Evolutionary conservation across 2,797 vertebrate genomes (phyloP), one percentile per base, ranked within the genome.

Genomic region (Anguilla obscura): DNA sequence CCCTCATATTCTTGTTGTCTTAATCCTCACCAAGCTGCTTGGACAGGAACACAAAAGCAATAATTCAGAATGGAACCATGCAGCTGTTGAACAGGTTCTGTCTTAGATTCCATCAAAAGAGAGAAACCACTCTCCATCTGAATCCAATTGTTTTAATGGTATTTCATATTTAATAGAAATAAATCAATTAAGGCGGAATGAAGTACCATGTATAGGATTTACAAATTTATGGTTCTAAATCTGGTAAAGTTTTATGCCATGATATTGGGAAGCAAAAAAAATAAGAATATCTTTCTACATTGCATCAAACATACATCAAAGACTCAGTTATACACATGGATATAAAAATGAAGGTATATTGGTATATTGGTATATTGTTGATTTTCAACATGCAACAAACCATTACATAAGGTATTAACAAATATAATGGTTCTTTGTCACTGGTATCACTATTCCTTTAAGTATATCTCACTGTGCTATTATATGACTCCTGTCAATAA

Each of bases 11-110:
- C 93, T 90, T 92, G 92, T 92, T 90, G 92, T 91, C 94, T 93
- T 95, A 94, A 96, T 95, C 94, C 95, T 71, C 48, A 86, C 95
- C 94, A 94, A 94, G 93, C 90, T 86, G 89, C 94, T 95, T 93
- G 94, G 93, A 95, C 94, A 92, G 91, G 91, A 80, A 90, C 90
- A 93, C 90, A 90, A 93, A 91, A 92, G 89, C 92, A 93, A 92
- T 93, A 93, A 92, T 92, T 92, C 89, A 91, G 86, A 84, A 90
- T 89, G 85, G 86, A 88, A 86, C 52, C 85, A 48, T 50, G 52
- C 83, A 52, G 56, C 48, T 85, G 83, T 54, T 69, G 30, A 86
- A 69, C 84, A 85, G 58, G 21, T 52, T 88, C 86, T 76, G 54
- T 86, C 74, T 71, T 27, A 56, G 87, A 85, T 88, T 86, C 88